Evolutionary conservation across 2,113 vertebrate species (phyloP).

Genomic region (Ciconia stormi): DNA sequence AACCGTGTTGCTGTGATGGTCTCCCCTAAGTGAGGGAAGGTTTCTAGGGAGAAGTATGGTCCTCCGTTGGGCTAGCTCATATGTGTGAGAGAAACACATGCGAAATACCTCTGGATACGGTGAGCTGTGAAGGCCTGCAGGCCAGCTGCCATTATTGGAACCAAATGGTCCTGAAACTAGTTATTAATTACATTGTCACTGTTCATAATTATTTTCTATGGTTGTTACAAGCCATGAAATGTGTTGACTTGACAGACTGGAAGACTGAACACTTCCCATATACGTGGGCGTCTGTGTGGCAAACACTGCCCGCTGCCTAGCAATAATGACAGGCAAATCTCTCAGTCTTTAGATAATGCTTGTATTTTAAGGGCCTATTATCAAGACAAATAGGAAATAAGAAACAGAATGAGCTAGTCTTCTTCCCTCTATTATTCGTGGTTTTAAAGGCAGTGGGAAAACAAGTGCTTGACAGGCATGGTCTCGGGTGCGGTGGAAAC

Average conservation of each 20-base stretch:
- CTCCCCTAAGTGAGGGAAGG: neutral
- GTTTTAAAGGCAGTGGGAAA: neutral
- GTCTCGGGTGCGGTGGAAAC: neutral
- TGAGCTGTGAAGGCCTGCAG: neutral
- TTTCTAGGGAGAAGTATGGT: neutral
- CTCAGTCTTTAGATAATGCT: neutral
- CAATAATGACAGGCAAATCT: neutral
- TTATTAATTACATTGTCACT: neutral
- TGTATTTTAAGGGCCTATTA: neutral
- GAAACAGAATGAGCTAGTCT: neutral
- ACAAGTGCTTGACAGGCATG: neutral
- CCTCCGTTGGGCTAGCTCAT: neutral
- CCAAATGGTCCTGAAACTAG: neutral
- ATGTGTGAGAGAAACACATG: neutral
- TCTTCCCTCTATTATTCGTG: neutral
- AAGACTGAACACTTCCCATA: neutral
- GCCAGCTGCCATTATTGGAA: neutral
- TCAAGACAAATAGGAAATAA: neutral
- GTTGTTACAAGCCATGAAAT: neutral
- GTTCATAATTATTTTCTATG: neutral
- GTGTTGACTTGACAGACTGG: neutral
- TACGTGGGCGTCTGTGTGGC: fast-evolving
- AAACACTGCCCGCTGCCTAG: neutral
- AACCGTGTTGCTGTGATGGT: neutral
- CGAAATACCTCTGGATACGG: neutral